Evolutionary conservation across 2,888 invertebrate genomes (phyloP), one percentile per base, ranked within the genome.

Genomic region (Calliphora vomitoria): DNA sequence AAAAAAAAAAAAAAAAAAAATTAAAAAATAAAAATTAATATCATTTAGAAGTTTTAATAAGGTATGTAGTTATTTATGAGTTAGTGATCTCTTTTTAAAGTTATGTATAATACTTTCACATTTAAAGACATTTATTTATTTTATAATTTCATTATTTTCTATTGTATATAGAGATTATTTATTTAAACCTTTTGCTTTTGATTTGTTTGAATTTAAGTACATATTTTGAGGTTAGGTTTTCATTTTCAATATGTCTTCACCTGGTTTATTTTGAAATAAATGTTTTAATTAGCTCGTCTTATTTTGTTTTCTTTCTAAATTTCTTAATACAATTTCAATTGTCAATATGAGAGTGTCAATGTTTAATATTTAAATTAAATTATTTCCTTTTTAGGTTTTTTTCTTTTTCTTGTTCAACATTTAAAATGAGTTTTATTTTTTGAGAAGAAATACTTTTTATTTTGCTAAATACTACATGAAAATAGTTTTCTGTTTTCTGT

Each of bases 391-490:
- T 44, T 68, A 58, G 20, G 25, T 62, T 66, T 62, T 66, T n/a
- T 72, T 60, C 11, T 68, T 20, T 35, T 75, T 75, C 50, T 38
- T 64, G 44, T 44, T 82, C 64, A 79, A 79, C 85, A 87, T 85
- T 82, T 78, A 58, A 85, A 87, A 82, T 87, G 78, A 75, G 31
- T 84, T 35, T 35, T 35, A 6, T 8, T 8, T 55, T 82, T 83
- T 20, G 11, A 75, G 53, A 79, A 75, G 75, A 86, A 80, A 58
- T 80, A 66, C 44, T 72, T 68, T 66, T 75, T 64, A 8, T 31
- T 47, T 76, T 58, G 31, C 72, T 85, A 87, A 68, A 69, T 87
- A 41, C 87, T 85, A 87, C 79, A 85, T 79, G 82, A 87, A 87
- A 87, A 85, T 87, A 87, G 85, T 87, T 87, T 84, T 55, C 11